These are phyloP conservation scores for Eptesicus fuscus DNA, from an alignment of 2,113 vertebrate genomes.

Conservation along the genomic window DNA sequence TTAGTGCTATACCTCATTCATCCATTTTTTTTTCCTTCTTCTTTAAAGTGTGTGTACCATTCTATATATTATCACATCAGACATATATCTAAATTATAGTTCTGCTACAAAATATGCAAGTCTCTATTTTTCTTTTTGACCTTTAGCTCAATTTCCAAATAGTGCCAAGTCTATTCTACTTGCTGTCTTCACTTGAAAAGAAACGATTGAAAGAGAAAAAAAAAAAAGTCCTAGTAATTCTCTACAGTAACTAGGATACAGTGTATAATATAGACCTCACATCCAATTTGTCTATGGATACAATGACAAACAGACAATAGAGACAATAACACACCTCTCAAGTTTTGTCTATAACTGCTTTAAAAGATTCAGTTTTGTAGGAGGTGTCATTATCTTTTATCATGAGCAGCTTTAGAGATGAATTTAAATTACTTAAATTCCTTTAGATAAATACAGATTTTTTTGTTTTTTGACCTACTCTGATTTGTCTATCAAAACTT, in stretches of 20 bases:
- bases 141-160: background rate
- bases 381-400: constrained; percentile 17
- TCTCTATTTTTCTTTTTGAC: background rate
- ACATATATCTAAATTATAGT: background rate
- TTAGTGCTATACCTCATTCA: background rate
- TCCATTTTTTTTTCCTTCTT: background rate
- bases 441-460: background rate
- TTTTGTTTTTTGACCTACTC: background rate
- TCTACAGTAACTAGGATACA: background rate
- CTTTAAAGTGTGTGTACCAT: background rate
- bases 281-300: background rate
- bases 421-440: constrained; percentile 3
- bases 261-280: background rate
- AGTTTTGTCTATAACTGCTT: background rate
- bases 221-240: background rate
- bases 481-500: background rate
- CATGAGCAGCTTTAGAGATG: background rate
- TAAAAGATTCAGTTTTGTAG: background rate
- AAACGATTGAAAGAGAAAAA: background rate
- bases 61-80: background rate
- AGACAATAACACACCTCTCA: background rate
- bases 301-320: background rate
- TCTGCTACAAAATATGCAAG: background rate
- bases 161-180: background rate
- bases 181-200: background rate